phyloP scores from a whole-genome alignment of 2,113 vertebrate genomes.

The Puffinus mauretanicus region DNA sequence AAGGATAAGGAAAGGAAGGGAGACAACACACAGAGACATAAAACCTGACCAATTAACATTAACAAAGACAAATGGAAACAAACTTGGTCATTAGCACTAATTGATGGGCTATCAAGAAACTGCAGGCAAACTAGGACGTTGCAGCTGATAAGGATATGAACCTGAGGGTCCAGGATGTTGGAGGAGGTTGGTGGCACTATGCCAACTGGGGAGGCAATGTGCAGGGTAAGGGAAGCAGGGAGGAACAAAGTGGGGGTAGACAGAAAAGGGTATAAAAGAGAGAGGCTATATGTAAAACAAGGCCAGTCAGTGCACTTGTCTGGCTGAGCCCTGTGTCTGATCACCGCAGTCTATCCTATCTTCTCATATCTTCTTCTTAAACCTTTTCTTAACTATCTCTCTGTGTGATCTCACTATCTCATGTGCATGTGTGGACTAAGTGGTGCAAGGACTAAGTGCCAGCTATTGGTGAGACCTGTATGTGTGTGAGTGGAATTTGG shows the following conservation, averaged over 20 bases:
- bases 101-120: background rate
- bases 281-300: fast-evolving
- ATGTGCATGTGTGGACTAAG: background rate
- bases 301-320: background rate
- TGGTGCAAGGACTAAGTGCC: background rate
- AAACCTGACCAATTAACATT: background rate
- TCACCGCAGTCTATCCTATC: background rate
- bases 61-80: background rate
- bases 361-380: background rate
- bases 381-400: background rate
- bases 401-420: background rate
- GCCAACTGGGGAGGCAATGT: background rate
- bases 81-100: background rate
- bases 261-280: background rate
- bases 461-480: background rate
- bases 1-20: background rate
- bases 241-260: background rate
- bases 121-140: background rate
- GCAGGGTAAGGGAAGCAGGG: background rate
- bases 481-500: background rate
- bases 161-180: background rate
- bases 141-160: background rate
- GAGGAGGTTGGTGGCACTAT: background rate
- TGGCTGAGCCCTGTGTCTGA: background rate
- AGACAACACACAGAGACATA: background rate